Base-by-base conservation (phyloP, 2,888 invertebrate genomes). In the Chymomyza fuscimana region DNA sequence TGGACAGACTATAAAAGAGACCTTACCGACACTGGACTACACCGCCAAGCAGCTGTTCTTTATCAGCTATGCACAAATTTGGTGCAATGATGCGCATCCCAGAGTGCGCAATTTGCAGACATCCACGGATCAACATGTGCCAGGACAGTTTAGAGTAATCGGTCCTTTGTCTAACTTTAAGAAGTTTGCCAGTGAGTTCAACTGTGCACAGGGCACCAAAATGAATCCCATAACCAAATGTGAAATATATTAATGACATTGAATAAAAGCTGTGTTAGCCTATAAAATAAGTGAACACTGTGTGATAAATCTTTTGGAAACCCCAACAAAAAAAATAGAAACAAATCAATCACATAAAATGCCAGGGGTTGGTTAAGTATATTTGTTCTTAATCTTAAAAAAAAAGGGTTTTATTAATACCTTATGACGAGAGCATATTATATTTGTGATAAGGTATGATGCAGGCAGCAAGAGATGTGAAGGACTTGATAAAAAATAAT, bases 41-140 rank as follows among this genome's bases (percentile, higher is more conserved):
- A 86, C 87, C 19, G 83, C 79, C 56, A 85, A 81, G 36, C 92
- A 91, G 62, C 63, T 91, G 46, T 91, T 91, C 67, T 91, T 91
- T 63, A 88, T 91, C 4, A 86, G 89, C 67, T 91, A 82, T 32
- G 91, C 90, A 0, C 91, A 91, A 67, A 65, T 86, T 36, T 91
- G 90, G 87, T 91, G 91, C 77, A 89, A 81, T 40, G 88, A 90
- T 75, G 78, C 75, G 0, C 76, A 80, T 70, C 74, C 77, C 0
- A n/a, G 25, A 0, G 25, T 77, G 5, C 82, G 72, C 16, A 63
- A 69, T 46, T n/a, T 82, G 0, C 82, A 81, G 61, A 71, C 86
- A 3, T 76, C 84, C 4, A 85, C 80, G 0, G 84, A 87, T 61
- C 68, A 80, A 3, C 88, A 89, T 73, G 70, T 84, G 54, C 89